Conservation (phyloP, 2,113 vertebrate genomes). For the Antechinus stuartii region DNA sequence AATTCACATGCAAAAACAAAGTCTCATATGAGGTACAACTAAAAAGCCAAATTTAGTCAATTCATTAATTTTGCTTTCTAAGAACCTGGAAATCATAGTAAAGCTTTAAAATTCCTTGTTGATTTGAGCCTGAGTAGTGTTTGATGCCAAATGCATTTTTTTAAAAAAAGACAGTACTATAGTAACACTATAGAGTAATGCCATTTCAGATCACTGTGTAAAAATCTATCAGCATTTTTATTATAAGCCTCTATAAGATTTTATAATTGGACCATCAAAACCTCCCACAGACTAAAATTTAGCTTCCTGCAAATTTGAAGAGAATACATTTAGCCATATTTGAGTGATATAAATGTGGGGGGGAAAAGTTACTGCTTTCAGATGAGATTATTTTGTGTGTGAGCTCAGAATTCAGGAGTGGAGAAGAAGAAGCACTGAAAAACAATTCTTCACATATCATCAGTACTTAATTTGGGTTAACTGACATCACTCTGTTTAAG, state of each 20-base stretch:
- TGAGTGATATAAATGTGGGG: slow-evolving; percentile 18
- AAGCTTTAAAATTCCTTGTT: slow-evolving; percentile 14
- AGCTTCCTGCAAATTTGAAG: slow-evolving; percentile 13
- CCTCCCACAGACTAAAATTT: slow-evolving; percentile 43
- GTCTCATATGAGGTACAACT: slow-evolving; percentile 32
- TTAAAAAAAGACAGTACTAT: not conserved
- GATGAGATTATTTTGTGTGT: not conserved
- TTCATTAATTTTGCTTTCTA: slow-evolving; percentile 40
- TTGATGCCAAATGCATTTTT: slow-evolving; percentile 45
- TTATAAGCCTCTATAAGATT: slow-evolving; percentile 13
- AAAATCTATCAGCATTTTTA: slow-evolving; percentile 34
- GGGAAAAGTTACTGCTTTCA: slow-evolving; percentile 40
- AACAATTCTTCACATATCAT: slow-evolving; percentile 56
- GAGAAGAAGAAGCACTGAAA: slow-evolving; percentile 28
- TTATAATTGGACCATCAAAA: slow-evolving; percentile 33
- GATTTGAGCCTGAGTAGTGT: slow-evolving; percentile 10
- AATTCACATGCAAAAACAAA: slow-evolving; percentile 41
- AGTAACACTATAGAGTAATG: slow-evolving; percentile 23
- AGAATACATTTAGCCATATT: slow-evolving; percentile 19
- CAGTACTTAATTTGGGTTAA: slow-evolving; percentile 66
- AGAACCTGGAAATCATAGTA: slow-evolving; percentile 26
- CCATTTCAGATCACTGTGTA: slow-evolving; percentile 42
- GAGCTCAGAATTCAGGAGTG: slow-evolving; percentile 31
- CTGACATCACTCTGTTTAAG: slow-evolving; percentile 54
- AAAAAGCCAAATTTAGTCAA: slow-evolving; percentile 16